Percentiles rank a stretch among this genome's conserved stretches.
phyloP scores from a whole-genome alignment of 2,113 vertebrate genomes.

The Pterocles burchelli region DNA sequence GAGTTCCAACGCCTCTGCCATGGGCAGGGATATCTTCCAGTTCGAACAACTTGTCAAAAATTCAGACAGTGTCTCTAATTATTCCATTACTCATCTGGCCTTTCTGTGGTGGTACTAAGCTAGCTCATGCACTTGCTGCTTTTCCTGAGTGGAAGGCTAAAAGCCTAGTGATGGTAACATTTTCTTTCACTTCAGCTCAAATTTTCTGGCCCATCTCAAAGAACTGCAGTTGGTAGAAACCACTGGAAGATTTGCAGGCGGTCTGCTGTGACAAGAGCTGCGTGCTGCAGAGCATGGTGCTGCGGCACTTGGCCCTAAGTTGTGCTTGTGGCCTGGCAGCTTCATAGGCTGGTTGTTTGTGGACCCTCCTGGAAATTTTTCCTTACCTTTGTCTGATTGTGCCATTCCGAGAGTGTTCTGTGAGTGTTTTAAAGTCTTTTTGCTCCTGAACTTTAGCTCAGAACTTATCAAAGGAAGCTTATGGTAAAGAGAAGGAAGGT shows the following conservation, averaged over 20 bases:
- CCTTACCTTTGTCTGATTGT: not conserved
- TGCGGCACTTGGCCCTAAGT: not conserved
- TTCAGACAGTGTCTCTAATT: not conserved
- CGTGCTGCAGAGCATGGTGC: not conserved
- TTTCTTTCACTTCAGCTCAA: not conserved
- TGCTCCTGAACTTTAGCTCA: not conserved
- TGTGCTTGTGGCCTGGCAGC: not conserved
- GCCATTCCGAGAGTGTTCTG: not conserved
- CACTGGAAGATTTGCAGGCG: not conserved
- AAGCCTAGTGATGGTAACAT: rapidly evolving
- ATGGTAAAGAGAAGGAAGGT: not conserved
- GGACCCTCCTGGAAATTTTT: not conserved
- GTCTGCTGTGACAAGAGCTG: not conserved
- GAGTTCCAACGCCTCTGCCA: no score
- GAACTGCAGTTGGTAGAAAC: not conserved
- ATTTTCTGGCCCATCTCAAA: not conserved
- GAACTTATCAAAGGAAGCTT: not conserved
- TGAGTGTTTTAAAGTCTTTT: not conserved
- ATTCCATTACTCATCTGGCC: not conserved
- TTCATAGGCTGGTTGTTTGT: not conserved
- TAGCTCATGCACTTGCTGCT: not conserved
- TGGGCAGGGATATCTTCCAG: no score
- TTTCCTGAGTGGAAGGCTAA: not conserved
- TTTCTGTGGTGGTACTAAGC: not conserved
- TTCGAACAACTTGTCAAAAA: no score